A percentile compares a stretch with the other conserved stretches of the same genome.
These are phyloP conservation scores for Ormia ochracea DNA, from an alignment of 2,888 invertebrate species.

Conservation along the genomic window DNA sequence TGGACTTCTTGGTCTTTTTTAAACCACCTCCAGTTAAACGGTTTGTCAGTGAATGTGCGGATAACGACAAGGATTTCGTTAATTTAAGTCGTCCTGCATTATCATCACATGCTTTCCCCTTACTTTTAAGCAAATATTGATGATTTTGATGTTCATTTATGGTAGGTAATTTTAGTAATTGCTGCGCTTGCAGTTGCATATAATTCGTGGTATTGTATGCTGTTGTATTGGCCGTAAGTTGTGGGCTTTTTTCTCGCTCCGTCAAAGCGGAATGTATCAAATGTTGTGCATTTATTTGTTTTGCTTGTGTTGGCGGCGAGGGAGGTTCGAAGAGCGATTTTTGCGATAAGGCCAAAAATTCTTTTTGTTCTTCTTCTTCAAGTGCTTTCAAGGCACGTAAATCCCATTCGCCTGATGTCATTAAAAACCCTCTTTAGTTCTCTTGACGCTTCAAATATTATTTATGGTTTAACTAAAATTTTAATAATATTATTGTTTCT, in stretches of 20 bases:
- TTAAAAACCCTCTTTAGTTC: constrained; percentile 63
- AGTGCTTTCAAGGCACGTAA: constrained; percentile 76
- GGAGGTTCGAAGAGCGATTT: constrained; percentile 72
- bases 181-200: constrained; percentile 71
- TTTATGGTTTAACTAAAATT: background rate
- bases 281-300: constrained; percentile 52
- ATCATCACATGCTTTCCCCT: constrained; percentile 40
- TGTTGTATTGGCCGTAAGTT: constrained; percentile 26
- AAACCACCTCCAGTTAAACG: constrained; percentile 57
- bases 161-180: constrained; percentile 73
- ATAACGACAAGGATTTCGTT: constrained; percentile 71
- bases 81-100: constrained; percentile 67
- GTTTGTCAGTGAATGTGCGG: constrained; percentile 70
- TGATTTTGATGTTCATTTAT: constrained; percentile 72
- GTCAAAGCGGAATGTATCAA: constrained; percentile 47
- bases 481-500: background rate
- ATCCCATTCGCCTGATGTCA: constrained; percentile 77
- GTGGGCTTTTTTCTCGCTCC: constrained; percentile 14
- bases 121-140: constrained; percentile 65
- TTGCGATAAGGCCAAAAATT: constrained; percentile 74
- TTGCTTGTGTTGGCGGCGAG: constrained; percentile 62
- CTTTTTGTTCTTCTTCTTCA: constrained; percentile 75
- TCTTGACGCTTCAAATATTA: background rate
- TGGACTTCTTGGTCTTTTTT: constrained; percentile 52
- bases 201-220: constrained; percentile 65